phyloP scores from a whole-genome alignment of 2,113 vertebrate genomes.

The Mola mola region DNA sequence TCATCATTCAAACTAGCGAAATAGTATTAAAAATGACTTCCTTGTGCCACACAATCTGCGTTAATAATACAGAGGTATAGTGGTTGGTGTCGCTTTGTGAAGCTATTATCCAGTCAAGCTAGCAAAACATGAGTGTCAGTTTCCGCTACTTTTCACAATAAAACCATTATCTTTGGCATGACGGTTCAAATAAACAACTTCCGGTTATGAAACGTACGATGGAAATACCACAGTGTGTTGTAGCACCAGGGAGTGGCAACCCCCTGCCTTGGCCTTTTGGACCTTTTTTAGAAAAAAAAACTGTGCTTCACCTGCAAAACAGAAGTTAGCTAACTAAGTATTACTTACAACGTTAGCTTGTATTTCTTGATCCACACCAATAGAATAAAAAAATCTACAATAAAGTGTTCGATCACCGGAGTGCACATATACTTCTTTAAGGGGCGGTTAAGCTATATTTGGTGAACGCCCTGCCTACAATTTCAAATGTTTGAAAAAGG shows the following conservation, averaged over 20 bases:
- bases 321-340: too few species aligned
- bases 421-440: slow-evolving; percentile 30
- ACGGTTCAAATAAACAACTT: background rate
- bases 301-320: too few species aligned
- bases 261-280: too few species aligned
- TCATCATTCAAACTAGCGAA: too few species aligned
- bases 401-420: too few species aligned
- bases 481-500: slow-evolving; percentile 73
- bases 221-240: background rate
- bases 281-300: too few species aligned
- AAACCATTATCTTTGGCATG: background rate
- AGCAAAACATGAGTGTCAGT: rapidly evolving
- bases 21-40: too few species aligned
- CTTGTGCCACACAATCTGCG: too few species aligned
- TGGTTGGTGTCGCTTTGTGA: background rate
- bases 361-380: background rate
- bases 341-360: background rate
- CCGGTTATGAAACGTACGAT: slow-evolving; percentile 14
- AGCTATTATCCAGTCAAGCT: slow-evolving; percentile 1
- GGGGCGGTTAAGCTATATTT: slow-evolving; percentile 27
- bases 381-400: background rate
- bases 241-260: background rate
- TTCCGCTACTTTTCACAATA: slow-evolving; percentile 44
- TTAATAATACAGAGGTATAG: background rate
- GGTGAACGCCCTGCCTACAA: slow-evolving; percentile 60